phyloP scores from a whole-genome alignment of 1,140 invertebrate species.

The Halesus radiatus region DNA sequence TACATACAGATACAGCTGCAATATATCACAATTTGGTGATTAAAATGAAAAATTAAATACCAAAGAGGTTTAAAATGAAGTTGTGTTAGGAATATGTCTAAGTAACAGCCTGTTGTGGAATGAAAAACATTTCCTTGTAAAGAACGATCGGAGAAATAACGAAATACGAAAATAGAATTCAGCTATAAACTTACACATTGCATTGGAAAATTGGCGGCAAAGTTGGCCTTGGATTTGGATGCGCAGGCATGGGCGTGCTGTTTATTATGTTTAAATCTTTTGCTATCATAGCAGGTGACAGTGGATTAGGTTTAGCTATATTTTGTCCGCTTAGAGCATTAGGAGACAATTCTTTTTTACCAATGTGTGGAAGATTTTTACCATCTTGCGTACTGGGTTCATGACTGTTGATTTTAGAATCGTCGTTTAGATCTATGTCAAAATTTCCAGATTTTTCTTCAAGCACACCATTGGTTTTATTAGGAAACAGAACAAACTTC shows the following conservation, averaged over 20 bases:
- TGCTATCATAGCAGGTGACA: not conserved
- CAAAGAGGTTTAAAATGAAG: no score
- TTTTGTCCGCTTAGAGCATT: not conserved
- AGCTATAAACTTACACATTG: conserved; percentile 41
- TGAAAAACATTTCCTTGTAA: no score
- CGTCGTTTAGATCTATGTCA: not conserved
- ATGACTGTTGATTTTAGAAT: conserved; percentile 14
- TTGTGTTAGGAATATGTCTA: no score
- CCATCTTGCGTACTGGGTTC: not conserved
- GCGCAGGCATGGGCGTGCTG: not conserved
- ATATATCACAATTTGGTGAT: no score
- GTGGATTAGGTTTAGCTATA: not conserved
- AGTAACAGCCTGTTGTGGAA: no score
- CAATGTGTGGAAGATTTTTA: conserved; percentile 3
- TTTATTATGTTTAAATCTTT: not conserved
- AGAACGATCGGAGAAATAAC: no score
- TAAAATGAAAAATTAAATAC: no score
- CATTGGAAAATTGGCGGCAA: conserved; percentile 38
- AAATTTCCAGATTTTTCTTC: conserved; percentile 29
- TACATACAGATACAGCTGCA: not conserved
- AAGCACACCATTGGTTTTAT: not conserved
- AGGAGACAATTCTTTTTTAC: conserved; percentile 16
- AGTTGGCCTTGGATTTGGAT: conserved; percentile 9
- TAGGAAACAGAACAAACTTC: not conserved
- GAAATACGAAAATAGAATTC: not conserved